Percentiles rank a stretch among this genome's conserved stretches.
Evolutionary conservation across 2,797 vertebrate genomes (phyloP).

Genomic region (Pseudochromis fuscus): DNA sequence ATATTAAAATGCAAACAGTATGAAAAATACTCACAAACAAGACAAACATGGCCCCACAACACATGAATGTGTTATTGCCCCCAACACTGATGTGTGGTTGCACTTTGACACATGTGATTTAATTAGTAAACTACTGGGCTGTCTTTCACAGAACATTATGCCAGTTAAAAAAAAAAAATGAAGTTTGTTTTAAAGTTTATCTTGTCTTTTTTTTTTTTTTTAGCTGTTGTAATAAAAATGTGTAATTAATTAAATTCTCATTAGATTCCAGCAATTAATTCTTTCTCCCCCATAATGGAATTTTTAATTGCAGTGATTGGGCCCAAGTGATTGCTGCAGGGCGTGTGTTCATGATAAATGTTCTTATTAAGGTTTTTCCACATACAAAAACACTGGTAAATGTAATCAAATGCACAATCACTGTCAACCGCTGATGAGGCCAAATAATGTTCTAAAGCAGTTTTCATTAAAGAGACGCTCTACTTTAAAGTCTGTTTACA

Average conservation of each 20-base stretch:
- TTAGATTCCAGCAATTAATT: slow-evolving; percentile 49
- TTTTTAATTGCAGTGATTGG: slow-evolving; percentile 71
- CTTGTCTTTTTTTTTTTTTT: slow-evolving; percentile 3
- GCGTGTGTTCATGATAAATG: slow-evolving; percentile 38
- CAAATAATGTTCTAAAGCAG: slow-evolving; percentile 29
- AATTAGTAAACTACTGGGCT: slow-evolving; percentile 15
- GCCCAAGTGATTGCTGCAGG: slow-evolving; percentile 47
- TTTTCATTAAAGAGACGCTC: slow-evolving; percentile 12
- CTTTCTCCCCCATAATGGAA: slow-evolving; percentile 52
- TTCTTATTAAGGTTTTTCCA: slow-evolving; percentile 41
- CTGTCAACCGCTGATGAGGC: slow-evolving; percentile 22
- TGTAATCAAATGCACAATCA: slow-evolving; percentile 31
- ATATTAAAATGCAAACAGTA: slow-evolving; percentile 17
- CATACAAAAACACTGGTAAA: slow-evolving; percentile 25
- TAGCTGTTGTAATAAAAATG: slow-evolving; percentile 32
- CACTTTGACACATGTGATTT: background rate
- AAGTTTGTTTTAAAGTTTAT: slow-evolving; percentile 46
- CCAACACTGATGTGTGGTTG: background rate
- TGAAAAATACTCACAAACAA: slow-evolving; percentile 5
- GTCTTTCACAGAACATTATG: too few species aligned
- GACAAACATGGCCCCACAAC: background rate
- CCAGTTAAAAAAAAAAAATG: background rate
- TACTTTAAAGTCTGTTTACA: background rate
- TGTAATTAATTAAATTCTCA: slow-evolving; percentile 66
- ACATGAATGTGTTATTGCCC: slow-evolving; percentile 2